Evolutionary conservation across 2,888 invertebrate genomes (phyloP), one percentile per base, ranked within the genome.

Genomic region (Dione juno): DNA sequence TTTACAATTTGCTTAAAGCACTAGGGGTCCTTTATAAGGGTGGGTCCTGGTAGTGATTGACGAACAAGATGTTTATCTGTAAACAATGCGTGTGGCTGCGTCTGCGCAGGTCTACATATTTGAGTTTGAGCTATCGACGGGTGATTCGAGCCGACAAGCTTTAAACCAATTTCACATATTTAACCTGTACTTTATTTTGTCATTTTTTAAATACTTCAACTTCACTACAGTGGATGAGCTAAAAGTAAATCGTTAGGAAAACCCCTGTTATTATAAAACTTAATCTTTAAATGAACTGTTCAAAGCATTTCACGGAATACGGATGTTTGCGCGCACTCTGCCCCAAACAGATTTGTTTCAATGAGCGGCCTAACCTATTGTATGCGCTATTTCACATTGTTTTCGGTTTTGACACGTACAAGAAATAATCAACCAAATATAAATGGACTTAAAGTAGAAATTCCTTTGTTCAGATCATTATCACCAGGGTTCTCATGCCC

Each of bases 11-110:
- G 70, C 48, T 19, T 63, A 67, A 16, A 63, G 14, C 28, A n/a
- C 21, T 43, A 64, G 45, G 19, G 50, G 52, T 53, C 41, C 50
- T 71, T 67, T 76, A 67, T 69, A 68, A 69, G 74, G 76, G 76
- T 72, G 69, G 74, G 69, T 76, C 74, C 61, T 82, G 77, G 79
- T 80, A 82, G 84, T 87, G 85, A 88, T 86, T 85, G 87, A 86
- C 86, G 80, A 86, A 87, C 83, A 78, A 84, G 90, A 91, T 91
- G 79, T 71, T 89, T 89, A 91, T 91, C 91, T 77, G 80, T 75
- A 75, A 83, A 88, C 90, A 90, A 91, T 89, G 90, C 85, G 90
- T 89, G 90, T 89, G 90, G 88, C 82, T 83, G 79, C 83, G 78
- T 77, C 67, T 74, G 74, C 81, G 78, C 79, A 78, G 77, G 75